Evolutionary conservation across 2,797 vertebrate genomes (phyloP), one percentile per base, ranked within the genome.

Genomic region (Enteromius radiatus): DNA sequence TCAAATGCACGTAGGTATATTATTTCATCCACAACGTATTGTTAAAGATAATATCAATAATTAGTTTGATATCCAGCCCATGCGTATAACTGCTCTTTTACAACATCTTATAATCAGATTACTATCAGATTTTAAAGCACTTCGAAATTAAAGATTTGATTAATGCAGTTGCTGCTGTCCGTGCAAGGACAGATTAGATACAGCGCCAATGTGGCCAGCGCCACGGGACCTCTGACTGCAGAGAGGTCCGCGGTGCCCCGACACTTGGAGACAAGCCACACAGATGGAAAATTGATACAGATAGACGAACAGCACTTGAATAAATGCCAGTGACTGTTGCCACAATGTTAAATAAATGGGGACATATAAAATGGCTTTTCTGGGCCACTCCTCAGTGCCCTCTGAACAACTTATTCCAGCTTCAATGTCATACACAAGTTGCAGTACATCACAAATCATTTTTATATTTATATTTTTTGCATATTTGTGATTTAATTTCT

Each of bases 221-320:
- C 73, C 73, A 75, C 7, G 4, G 52, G 70, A 54, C 70, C 47
- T 36, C 70, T 17, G 52, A 75, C 52, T 75, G 52, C 33, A 4
- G 33, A 38, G 64, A 67, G 33, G 64, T 67, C 9, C 4, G 9
- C 2, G 0, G 17, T 67, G 33, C 49, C 52, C 73, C 2, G 38
- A 75, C 33, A 59, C 31, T 41, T 75, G 73, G 73, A 75, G 59
- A 59, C 33, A 56, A 59, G 73, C 73, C 73, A 59, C 33, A 59
- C 73, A 75, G 33, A 75, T 75, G 73, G 73, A 75, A 59, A 75
- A 75, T 75, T 59, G 73, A 75, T 75, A 75, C 12, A 38, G 49
- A 59, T 17, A 75, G 73, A 59, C 4, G 4, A 75, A 75, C 52
- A 41, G 4, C 33, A 26, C 33, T 75, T 75, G 52, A 52, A 54